Percentiles rank a stretch among this genome's conserved stretches.
Conservation (phyloP, 1,140 invertebrate species). For the Pseudobourletiella spinata region DNA sequence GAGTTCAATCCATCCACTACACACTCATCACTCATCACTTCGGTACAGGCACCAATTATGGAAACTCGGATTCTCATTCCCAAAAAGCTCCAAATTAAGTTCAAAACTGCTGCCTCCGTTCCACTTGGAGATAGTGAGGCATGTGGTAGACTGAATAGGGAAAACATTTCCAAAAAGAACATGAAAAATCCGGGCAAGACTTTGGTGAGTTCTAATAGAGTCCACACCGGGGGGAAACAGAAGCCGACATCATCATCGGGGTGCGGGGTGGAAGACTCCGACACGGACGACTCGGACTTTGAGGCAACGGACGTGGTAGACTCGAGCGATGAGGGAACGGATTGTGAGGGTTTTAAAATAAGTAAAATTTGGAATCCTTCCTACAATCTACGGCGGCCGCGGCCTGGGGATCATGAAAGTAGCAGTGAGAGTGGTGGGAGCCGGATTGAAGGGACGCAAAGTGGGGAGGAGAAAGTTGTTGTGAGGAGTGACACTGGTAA, state of each 20-base stretch:
- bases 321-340: too few species aligned
- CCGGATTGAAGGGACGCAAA: too few species aligned
- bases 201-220: background rate
- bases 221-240: background rate
- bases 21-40: background rate
- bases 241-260: constrained; percentile 24
- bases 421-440: too few species aligned
- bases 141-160: background rate
- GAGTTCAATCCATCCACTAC: background rate
- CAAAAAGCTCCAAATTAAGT: background rate
- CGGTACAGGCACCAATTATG: constrained; percentile 3
- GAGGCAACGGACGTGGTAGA: background rate
- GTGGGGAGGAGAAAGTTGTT: background rate
- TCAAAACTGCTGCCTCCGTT: background rate
- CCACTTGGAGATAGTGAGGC: background rate
- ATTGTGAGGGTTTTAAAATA: too few species aligned
- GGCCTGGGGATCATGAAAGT: too few species aligned
- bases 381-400: too few species aligned
- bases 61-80: constrained; percentile 29
- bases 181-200: background rate
- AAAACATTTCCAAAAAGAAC: background rate
- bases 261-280: constrained; percentile 6
- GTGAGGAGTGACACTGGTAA: too few species aligned
- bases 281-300: constrained; percentile 3
- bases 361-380: too few species aligned